Evolutionary conservation across 2,113 vertebrate species (phyloP).

Genomic region (Apistogramma diplotaenia): DNA sequence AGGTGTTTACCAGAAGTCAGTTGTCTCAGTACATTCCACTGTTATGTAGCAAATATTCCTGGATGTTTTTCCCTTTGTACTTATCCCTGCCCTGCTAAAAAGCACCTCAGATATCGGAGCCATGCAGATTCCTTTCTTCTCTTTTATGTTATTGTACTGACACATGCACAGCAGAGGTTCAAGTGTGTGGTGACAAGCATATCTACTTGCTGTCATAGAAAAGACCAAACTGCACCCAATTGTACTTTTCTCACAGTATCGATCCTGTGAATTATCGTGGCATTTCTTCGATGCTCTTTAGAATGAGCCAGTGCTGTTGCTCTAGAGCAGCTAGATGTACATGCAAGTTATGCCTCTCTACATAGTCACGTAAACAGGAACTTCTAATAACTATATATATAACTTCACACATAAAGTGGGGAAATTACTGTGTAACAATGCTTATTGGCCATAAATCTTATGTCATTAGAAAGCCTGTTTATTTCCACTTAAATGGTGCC

Average conservation of each 20-base stretch:
- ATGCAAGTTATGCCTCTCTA: not conserved
- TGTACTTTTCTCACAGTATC: not conserved
- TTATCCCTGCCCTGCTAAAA: not conserved
- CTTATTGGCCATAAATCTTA: no score
- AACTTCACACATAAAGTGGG: no score
- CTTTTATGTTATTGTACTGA: not conserved
- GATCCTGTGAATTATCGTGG: not conserved
- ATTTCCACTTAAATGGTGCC: no score
- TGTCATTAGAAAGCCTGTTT: no score
- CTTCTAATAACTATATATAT: no score
- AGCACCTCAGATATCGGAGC: not conserved
- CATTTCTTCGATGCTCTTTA: not conserved
- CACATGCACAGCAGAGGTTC: not conserved
- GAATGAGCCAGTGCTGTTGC: not conserved
- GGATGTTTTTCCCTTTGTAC: not conserved
- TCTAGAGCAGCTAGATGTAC: not conserved
- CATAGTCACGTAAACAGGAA: not conserved
- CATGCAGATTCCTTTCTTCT: not conserved
- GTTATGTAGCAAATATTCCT: not conserved
- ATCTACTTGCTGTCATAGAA: not conserved
- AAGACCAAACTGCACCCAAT: not conserved
- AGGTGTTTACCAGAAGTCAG: not conserved
- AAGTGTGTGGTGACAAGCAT: not conserved
- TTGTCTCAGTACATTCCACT: not conserved
- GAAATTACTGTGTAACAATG: no score